Evolutionary conservation across 2,797 vertebrate genomes (phyloP), one percentile per base, ranked within the genome.

Genomic region (Hyperoplus lanceolatus): DNA sequence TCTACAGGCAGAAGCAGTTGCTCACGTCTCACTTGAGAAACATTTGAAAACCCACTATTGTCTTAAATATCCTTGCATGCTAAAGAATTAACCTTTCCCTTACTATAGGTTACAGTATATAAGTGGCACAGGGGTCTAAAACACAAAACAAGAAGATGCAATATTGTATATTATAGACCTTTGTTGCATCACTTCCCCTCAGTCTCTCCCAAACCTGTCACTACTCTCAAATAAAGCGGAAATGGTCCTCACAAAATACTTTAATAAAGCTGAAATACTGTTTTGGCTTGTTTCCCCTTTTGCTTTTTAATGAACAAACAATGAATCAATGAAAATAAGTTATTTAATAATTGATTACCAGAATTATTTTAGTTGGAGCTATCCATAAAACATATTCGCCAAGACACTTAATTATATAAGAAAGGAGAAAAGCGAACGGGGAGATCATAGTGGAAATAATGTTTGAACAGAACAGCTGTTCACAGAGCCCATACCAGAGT

Each of bases 361-460:
- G 29, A 29, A 29, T 49, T 1, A 15, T 49, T 7, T 38, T 38
- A 38, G 29, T 18, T 18, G 4, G 21, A 14, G 21, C 1, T 11
- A 1, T 61, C 0, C 11, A 42, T 42, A 14, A 21, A 18, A 46
- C 2, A 54, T n/a, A 8, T 38, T 29, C 29, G 29, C 29, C 29
- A 29, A 29, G 29, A 29, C 29, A 29, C 29, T 29, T 29, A 29
- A 29, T 29, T 29, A 29, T 29, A 29, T 3, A 58, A 5, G 48
- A 55, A 45, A 18, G 21, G 7, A 7, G 36, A 36, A 63, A 42
- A 10, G 18, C n/a, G 29, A 89, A 70, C 3, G 0, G 1, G 49
- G 70, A 75, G 29, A 0, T n/a, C 5, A 41, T 70, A 82, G 41
- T 38, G 12, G 75, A 83, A 69, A 4, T n/a, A 45, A 0, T 29